Conservation (phyloP, 2,113 vertebrate species). For the Eptatretus burgeri region DNA sequence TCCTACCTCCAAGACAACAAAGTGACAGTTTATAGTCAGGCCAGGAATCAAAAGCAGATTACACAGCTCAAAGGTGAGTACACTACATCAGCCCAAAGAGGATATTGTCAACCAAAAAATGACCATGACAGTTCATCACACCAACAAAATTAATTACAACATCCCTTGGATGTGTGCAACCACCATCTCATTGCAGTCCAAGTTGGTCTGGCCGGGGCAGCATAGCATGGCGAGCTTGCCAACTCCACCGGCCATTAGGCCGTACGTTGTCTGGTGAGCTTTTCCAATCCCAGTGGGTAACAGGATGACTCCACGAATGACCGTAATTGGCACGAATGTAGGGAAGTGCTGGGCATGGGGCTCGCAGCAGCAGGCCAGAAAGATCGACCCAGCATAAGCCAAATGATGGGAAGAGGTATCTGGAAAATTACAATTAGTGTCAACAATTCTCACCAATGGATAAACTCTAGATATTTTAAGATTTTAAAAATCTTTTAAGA, state of each 20-base stretch:
- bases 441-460: not conserved
- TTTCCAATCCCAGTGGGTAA: constrained; percentile 52
- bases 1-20: no score
- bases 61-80: no score
- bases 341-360: constrained; percentile 36
- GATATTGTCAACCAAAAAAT: no score
- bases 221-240: no score
- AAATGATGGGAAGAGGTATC: constrained; percentile 45
- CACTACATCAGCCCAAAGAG: no score
- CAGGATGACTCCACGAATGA: constrained; percentile 31
- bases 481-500: not conserved
- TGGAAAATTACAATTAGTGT: constrained; percentile 13
- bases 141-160: no score
- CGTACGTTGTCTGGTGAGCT: constrained; percentile 36
- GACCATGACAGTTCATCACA: no score
- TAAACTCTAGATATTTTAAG: not conserved
- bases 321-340: constrained; percentile 52
- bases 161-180: no score
- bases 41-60: no score
- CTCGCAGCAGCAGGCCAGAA: constrained; percentile 29
- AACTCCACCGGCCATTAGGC: constrained; percentile 33
- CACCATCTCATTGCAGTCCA: no score
- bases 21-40: no score
- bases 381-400: constrained; percentile 50
- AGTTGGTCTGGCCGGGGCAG: no score